Conservation (phyloP, 2,888 invertebrate genomes). For the Hydroisotoma schaefferi region DNA sequence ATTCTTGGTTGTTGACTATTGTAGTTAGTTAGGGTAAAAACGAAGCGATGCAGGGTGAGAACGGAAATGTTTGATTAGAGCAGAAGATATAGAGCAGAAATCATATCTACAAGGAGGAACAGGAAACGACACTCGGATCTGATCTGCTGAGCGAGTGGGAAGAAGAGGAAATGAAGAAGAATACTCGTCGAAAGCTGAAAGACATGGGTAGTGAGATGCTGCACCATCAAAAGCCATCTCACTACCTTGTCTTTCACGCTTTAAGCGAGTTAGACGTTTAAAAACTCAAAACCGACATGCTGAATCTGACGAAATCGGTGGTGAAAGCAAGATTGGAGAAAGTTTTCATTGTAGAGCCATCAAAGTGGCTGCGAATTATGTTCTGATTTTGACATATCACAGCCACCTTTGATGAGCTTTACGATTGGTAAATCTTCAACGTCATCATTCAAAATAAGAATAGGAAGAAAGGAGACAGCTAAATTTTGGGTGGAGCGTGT, state of each 20-base stretch:
- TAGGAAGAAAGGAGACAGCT: neutral
- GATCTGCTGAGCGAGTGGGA: neutral
- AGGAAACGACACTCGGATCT: neutral
- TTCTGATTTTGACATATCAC: slow-evolving; percentile 72
- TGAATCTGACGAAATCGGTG: slow-evolving; percentile 1
- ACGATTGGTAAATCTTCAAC: slow-evolving; percentile 50
- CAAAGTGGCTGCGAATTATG: slow-evolving; percentile 85
- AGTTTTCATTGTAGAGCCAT: slow-evolving; percentile 54
- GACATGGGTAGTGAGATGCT: slow-evolving; percentile 98
- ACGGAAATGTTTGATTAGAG: no score
- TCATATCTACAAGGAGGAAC: no score
- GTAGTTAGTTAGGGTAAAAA: no score
- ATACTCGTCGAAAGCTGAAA: slow-evolving; percentile 71
- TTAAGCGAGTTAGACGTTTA: slow-evolving; percentile 26
- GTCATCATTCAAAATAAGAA: no score
- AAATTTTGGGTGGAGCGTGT: slow-evolving; percentile 53
- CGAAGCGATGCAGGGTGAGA: no score
- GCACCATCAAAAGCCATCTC: slow-evolving; percentile 66
- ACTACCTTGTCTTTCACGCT: slow-evolving; percentile 99
- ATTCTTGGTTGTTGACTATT: no score
- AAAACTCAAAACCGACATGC: slow-evolving; percentile 8
- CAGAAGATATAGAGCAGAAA: no score
- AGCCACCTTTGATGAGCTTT: slow-evolving; percentile 95
- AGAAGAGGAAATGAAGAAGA: neutral
- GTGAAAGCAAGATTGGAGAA: neutral